Percentiles rank a stretch among this genome's conserved stretches.
Conservation (phyloP, 2,797 vertebrate species). For the Chiroxiphia lanceolata region DNA sequence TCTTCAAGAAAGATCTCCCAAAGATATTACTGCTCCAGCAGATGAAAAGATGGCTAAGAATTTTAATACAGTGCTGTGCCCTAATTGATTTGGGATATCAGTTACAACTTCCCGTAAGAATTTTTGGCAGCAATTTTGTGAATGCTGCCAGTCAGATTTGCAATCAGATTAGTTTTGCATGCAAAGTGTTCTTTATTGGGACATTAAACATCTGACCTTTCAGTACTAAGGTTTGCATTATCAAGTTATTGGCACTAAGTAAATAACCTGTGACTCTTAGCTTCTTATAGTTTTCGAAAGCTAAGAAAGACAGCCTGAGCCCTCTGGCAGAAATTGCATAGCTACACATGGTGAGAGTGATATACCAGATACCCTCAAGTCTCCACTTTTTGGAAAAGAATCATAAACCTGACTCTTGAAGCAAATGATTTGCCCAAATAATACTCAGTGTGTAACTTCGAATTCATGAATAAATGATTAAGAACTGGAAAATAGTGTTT, state of each 20-base stretch:
- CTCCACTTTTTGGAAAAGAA: background rate
- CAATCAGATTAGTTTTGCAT: conserved; percentile 21
- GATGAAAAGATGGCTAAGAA: background rate
- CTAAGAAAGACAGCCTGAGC: background rate
- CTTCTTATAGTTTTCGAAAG: background rate
- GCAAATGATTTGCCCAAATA: background rate
- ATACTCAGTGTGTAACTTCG: background rate
- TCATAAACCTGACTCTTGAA: background rate
- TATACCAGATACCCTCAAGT: background rate
- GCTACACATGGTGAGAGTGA: background rate
- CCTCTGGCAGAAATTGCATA: background rate
- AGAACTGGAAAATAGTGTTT: conserved; percentile 6
- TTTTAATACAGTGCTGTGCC: background rate
- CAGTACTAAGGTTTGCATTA: conserved; percentile 8
- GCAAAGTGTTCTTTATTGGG: conserved; percentile 14
- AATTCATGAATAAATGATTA: background rate
- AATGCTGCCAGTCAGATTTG: conserved; percentile 48
- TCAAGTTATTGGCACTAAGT: background rate
- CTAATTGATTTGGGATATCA: conserved; percentile 29
- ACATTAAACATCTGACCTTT: conserved; percentile 33
- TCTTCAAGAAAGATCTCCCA: background rate
- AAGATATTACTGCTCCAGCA: conserved; percentile 7
- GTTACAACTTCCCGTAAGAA: conserved; percentile 44
- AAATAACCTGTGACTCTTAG: background rate
- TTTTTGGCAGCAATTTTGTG: conserved; percentile 47